A percentile compares a stretch with the other conserved stretches of the same genome.
Evolutionary conservation across 2,113 vertebrate genomes (phyloP).

Genomic region (Jacana jacana): DNA sequence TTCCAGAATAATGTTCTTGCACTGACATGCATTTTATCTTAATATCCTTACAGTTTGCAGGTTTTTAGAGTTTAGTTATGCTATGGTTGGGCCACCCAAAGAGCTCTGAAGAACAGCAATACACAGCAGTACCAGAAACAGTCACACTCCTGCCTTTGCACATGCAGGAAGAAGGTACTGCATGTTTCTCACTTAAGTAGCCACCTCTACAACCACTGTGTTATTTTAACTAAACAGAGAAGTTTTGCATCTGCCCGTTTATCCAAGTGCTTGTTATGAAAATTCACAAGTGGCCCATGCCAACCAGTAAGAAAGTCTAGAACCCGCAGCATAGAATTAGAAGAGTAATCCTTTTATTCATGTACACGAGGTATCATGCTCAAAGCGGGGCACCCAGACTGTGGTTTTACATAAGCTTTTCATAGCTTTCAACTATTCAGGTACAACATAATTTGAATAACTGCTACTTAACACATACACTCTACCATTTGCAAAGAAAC

Average conservation of each 20-base stretch:
- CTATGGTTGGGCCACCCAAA: background rate
- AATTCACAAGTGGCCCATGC: background rate
- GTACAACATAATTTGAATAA: background rate
- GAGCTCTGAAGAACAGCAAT: background rate
- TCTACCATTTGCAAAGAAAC: background rate
- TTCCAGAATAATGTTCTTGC: background rate
- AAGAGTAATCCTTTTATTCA: background rate
- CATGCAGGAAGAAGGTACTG: background rate
- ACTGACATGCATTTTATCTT: background rate
- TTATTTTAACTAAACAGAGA: background rate
- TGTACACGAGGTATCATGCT: background rate
- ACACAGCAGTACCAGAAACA: background rate
- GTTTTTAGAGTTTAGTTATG: background rate
- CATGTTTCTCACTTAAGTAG: background rate
- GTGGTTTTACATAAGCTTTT: background rate
- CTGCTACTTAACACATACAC: background rate
- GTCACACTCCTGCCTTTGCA: background rate
- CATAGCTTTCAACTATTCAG: background rate
- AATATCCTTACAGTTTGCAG: background rate
- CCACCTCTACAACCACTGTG: background rate
- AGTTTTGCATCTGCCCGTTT: background rate
- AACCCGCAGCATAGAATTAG: background rate
- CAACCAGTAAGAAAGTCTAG: accelerated
- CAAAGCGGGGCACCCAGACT: accelerated
- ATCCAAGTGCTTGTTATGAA: background rate